Conservation (phyloP, 2,113 vertebrate genomes). For the Pristiophorus japonicus region DNA sequence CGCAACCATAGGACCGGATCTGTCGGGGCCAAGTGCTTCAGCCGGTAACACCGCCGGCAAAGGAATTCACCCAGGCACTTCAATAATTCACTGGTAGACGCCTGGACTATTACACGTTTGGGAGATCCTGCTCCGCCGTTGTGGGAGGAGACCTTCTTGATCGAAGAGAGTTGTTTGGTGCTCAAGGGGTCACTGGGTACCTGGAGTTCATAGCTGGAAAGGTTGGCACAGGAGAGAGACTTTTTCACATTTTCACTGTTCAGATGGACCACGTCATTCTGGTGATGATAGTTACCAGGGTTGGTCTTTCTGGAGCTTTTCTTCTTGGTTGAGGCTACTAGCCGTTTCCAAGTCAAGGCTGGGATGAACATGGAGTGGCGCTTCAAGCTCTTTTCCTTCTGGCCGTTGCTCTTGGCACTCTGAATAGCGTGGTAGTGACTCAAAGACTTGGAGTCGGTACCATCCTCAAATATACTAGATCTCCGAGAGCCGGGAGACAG, state of each 20-base stretch:
- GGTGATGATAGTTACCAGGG: slow-evolving; percentile 51
- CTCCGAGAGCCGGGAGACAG: slow-evolving; percentile 64
- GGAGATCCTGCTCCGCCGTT: slow-evolving; percentile 52
- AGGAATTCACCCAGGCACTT: slow-evolving; percentile 70
- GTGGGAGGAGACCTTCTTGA: slow-evolving; percentile 52
- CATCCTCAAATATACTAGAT: slow-evolving; percentile 60
- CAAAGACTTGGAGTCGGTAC: slow-evolving; percentile 53
- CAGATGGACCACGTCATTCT: slow-evolving; percentile 61
- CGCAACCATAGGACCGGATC: slow-evolving; percentile 69
- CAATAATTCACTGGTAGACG: slow-evolving; percentile 70
- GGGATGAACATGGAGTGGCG: slow-evolving; percentile 69
- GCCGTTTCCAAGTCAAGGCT: slow-evolving; percentile 67
- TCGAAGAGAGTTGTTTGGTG: slow-evolving; percentile 53
- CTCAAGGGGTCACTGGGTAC: slow-evolving; percentile 47
- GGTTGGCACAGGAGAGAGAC: slow-evolving; percentile 70
- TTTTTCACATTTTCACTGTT: slow-evolving; percentile 70
- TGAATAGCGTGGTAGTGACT: slow-evolving; percentile 61
- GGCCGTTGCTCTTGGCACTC: slow-evolving; percentile 60
- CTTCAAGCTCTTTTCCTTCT: slow-evolving; percentile 59
- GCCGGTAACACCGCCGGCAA: slow-evolving; percentile 65
- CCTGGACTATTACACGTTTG: slow-evolving; percentile 69
- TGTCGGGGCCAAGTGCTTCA: slow-evolving; percentile 62
- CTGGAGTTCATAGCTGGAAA: slow-evolving; percentile 63
- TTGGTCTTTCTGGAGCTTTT: slow-evolving; percentile 54
- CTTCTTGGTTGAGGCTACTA: slow-evolving; percentile 67